These are phyloP conservation scores for Spilarctia lutea DNA, from an alignment of 2,888 invertebrate genomes.

Conservation along the genomic window DNA sequence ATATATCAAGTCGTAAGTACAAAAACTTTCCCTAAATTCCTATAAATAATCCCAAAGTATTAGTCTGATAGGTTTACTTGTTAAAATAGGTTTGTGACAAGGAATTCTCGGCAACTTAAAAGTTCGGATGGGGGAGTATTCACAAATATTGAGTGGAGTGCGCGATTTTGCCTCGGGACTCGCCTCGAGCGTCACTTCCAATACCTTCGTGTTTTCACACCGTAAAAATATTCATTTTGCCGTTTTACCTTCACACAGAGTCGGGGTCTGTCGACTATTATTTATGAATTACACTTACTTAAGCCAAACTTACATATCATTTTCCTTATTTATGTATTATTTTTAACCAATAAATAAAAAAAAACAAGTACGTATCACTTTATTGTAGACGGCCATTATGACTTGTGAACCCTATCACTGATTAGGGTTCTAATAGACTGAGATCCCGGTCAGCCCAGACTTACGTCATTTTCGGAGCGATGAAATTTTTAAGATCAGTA, in stretches of 20 bases:
- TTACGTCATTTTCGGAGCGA: too few species aligned
- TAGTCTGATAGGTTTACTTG: conserved; percentile 42
- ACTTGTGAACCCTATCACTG: not conserved
- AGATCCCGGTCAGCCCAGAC: too few species aligned
- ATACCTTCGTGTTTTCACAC: conserved; percentile 68
- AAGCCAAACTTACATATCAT: not conserved
- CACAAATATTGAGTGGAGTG: conserved; percentile 73
- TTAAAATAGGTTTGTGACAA: conserved; percentile 61
- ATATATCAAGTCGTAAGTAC: conserved; percentile 15
- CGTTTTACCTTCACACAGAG: conserved; percentile 56
- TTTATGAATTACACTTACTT: conserved; percentile 19
- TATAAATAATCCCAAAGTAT: conserved; percentile 35
- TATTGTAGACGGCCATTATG: not conserved
- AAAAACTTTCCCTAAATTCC: conserved; percentile 22
- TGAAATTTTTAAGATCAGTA: too few species aligned
- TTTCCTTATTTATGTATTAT: not conserved
- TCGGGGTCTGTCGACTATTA: conserved; percentile 19
- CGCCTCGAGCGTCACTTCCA: conserved; percentile 57
- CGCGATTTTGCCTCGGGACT: conserved; percentile 59
- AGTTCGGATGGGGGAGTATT: conserved; percentile 69
- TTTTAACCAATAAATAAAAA: not conserved
- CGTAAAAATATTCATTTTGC: conserved; percentile 78
- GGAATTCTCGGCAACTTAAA: conserved; percentile 61
- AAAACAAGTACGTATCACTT: not conserved
- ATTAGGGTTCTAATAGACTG: not conserved